phyloP scores from a whole-genome alignment of 1,140 invertebrate species.

The Cydia pomonella region DNA sequence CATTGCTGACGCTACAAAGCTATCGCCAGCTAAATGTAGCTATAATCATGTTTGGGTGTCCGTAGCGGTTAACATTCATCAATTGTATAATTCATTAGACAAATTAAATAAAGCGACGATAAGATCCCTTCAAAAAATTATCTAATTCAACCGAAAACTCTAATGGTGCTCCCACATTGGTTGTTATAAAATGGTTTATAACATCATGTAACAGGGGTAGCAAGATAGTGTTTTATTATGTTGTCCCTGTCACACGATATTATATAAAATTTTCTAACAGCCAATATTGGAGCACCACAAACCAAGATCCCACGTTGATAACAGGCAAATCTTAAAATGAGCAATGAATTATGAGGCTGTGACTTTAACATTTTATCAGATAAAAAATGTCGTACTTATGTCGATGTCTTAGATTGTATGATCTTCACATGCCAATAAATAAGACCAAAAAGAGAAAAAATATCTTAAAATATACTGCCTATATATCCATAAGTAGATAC shows the following conservation, averaged over 20 bases:
- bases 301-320: not conserved
- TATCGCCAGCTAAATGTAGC: constrained; percentile 7
- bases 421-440: constrained; percentile 23
- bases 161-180: too few species aligned
- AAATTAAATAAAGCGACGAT: not conserved
- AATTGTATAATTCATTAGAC: not conserved
- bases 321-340: not conserved
- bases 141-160: not conserved
- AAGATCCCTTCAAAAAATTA: not conserved
- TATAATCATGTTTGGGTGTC: not conserved
- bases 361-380: constrained; percentile 9
- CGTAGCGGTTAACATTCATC: constrained; percentile 2
- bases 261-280: too few species aligned
- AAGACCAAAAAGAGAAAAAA: constrained; percentile 12
- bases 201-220: too few species aligned
- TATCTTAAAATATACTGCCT: constrained; percentile 12
- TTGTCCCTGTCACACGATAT: too few species aligned
- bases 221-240: too few species aligned
- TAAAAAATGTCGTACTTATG: not conserved
- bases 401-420: not conserved
- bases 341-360: constrained; percentile 12
- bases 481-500: not conserved
- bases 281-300: too few species aligned
- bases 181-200: too few species aligned
- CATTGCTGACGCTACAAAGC: not conserved